A percentile compares a stretch with the other conserved stretches of the same genome.
Evolutionary conservation across 2,888 invertebrate species (phyloP).

Genomic region (Tinea trinotella): DNA sequence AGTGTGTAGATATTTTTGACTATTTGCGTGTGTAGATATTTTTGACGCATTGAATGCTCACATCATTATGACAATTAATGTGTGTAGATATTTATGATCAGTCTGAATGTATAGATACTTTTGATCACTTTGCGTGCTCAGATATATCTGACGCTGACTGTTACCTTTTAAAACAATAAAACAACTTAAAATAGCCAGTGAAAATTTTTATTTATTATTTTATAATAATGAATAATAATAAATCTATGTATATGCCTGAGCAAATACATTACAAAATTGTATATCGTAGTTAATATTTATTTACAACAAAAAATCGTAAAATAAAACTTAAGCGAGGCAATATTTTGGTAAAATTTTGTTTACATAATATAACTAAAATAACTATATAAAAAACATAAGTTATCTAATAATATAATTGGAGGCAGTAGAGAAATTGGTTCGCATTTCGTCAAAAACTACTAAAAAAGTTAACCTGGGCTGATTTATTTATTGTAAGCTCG

Average conservation of each 20-base stretch:
- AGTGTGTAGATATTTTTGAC: no score
- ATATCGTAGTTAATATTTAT: constrained; percentile 47
- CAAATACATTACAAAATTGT: constrained; percentile 43
- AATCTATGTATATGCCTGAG: constrained; percentile 56
- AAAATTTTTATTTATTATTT: constrained; percentile 60
- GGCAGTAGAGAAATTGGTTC: not conserved
- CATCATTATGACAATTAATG: no score
- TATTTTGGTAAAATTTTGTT: constrained; percentile 65
- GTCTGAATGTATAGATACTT: no score
- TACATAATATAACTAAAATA: constrained; percentile 47
- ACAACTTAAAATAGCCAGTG: constrained; percentile 34
- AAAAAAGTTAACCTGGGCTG: no score
- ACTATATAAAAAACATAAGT: not conserved
- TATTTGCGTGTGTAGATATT: no score
- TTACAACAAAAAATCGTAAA: constrained; percentile 51
- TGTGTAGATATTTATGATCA: no score
- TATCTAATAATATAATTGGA: not conserved
- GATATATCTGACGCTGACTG: no score
- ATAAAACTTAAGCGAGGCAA: constrained; percentile 67
- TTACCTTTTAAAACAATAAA: no score
- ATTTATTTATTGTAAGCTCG: no score
- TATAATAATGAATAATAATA: constrained; percentile 28
- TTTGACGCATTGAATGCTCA: no score
- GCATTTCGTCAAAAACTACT: no score
- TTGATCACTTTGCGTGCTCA: no score